Evolutionary conservation across 1,140 invertebrate species (phyloP).

Genomic region (Caenorhabditis tropicalis): DNA sequence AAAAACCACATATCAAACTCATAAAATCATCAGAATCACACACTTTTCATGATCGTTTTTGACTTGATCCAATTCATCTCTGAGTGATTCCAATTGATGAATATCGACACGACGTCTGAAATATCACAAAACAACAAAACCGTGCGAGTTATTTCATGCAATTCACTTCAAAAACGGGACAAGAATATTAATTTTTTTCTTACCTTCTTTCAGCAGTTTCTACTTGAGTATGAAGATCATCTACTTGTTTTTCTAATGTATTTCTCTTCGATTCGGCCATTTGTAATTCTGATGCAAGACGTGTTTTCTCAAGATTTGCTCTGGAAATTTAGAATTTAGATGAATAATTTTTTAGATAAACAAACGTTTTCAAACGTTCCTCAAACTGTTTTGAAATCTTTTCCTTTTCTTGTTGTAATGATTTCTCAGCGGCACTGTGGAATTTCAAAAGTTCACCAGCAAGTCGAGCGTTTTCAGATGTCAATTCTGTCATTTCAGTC

Average conservation of each 20-base stretch:
- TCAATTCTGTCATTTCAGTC: conserved; percentile 13
- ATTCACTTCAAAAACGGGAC: background rate
- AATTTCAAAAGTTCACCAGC: conserved; percentile 53
- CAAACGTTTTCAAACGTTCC: background rate
- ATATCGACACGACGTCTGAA: conserved; percentile 13
- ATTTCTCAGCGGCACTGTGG: background rate
- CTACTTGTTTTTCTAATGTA: background rate
- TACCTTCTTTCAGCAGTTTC: conserved; percentile 45
- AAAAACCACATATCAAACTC: background rate
- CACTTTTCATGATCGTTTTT: conserved; percentile 30
- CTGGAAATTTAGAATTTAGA: background rate
- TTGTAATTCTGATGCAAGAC: conserved; percentile 28
- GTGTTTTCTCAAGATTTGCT: conserved; percentile 22
- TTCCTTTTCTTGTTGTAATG: conserved; percentile 14
- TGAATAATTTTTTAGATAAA: background rate
- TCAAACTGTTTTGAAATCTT: conserved; percentile 44
- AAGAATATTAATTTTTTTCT: background rate
- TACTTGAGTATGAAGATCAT: conserved; percentile 12
- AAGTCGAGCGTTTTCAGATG: conserved; percentile 52
- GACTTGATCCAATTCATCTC: conserved; percentile 11
- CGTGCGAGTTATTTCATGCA: conserved; percentile 33
- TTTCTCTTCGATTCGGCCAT: conserved; percentile 10
- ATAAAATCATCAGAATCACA: background rate
- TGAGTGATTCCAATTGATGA: background rate
- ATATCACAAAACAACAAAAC: conserved; percentile 16